Percentiles rank a stretch among this genome's conserved stretches.
These are phyloP conservation scores for Aspidapion aeneum DNA, from an alignment of 2,888 invertebrate genomes.

Conservation along the genomic window DNA sequence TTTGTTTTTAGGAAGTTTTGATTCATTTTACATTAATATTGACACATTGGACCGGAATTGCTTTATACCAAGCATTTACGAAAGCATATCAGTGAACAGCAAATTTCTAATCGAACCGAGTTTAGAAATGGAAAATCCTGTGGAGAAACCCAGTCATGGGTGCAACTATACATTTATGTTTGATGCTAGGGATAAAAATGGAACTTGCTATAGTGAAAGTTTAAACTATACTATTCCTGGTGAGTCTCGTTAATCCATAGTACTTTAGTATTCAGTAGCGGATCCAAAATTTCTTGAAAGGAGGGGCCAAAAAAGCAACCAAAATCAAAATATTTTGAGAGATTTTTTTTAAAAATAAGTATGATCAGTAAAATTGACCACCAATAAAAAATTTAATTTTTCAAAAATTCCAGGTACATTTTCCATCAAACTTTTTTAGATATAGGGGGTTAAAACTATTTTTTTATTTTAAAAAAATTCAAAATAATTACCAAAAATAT, in stretches of 20 bases:
- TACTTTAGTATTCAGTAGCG: too few relatives aligned
- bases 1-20: constrained; percentile 18
- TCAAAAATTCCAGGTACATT: too few relatives aligned
- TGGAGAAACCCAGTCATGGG: constrained; percentile 27
- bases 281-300: too few relatives aligned
- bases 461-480: too few relatives aligned
- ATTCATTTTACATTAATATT: constrained; percentile 13
- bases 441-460: too few relatives aligned
- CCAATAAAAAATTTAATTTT: too few relatives aligned
- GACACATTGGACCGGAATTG: constrained; percentile 14
- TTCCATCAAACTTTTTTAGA: too few relatives aligned
- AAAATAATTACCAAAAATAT: too few relatives aligned
- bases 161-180: constrained; percentile 28
- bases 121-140: constrained; percentile 29
- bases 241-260: constrained; percentile 15
- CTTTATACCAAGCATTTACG: constrained; percentile 9
- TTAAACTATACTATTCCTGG: constrained; percentile 28
- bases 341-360: background rate
- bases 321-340: too few relatives aligned
- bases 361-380: too few relatives aligned
- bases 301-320: too few relatives aligned
- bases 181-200: constrained; percentile 14
- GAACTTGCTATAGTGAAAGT: constrained; percentile 17
- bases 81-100: background rate
- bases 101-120: constrained; percentile 26